Conservation (phyloP, 2,113 vertebrate species). For the Pygoscelis adeliae region DNA sequence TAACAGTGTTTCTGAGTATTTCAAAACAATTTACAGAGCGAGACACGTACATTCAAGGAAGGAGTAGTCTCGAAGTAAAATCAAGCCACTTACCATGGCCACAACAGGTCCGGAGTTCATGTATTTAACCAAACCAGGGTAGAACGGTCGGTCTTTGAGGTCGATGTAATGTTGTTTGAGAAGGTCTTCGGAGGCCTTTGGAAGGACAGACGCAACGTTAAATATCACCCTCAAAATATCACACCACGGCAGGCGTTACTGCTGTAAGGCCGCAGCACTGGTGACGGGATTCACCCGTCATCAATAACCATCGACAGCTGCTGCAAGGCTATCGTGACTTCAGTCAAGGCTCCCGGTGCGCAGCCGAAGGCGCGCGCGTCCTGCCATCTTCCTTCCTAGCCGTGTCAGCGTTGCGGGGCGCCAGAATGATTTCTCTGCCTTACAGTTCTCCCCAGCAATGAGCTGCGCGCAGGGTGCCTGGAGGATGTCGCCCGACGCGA, state of each 20-base stretch:
- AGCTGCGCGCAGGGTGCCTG: accelerated
- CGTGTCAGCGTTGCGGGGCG: accelerated
- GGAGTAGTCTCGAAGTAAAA: not conserved
- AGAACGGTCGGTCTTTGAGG: constrained; percentile 91
- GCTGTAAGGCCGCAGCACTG: accelerated
- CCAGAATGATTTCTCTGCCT: accelerated
- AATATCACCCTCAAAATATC: accelerated
- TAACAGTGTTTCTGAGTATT: not conserved
- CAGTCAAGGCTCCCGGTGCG: accelerated
- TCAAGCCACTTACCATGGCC: constrained; percentile 84
- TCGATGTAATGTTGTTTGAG: constrained; percentile 88
- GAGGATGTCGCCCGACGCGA: accelerated
- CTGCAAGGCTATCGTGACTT: accelerated
- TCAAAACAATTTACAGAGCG: not conserved
- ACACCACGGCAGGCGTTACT: too few species aligned
- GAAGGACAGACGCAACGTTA: not conserved
- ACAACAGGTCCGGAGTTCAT: constrained; percentile 92
- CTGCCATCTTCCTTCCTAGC: accelerated
- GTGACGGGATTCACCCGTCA: not conserved
- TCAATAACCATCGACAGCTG: accelerated
- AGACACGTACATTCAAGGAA: not conserved
- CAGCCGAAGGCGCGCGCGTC: accelerated
- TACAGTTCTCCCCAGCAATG: not conserved
- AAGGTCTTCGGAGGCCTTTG: constrained; percentile 85
- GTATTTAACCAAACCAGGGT: constrained; percentile 83